Evolutionary conservation across 2,113 vertebrate genomes (phyloP).

Genomic region (Ia io): DNA sequence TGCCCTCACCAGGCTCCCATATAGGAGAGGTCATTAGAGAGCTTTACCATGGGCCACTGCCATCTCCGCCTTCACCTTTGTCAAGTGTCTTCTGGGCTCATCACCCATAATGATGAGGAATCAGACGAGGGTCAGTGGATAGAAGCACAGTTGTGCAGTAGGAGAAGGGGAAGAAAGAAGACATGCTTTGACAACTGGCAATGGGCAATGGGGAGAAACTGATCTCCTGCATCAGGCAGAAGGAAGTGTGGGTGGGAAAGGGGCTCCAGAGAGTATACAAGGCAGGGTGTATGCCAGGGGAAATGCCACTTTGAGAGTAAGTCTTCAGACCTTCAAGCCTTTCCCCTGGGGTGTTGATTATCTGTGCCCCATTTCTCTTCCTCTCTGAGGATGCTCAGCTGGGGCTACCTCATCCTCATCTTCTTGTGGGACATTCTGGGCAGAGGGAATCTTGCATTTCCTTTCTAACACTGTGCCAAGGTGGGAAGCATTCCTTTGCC

Average conservation of each 20-base stretch:
- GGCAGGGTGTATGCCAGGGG: neutral
- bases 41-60: neutral
- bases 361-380: neutral
- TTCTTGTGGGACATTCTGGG: neutral
- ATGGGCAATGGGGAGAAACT: neutral
- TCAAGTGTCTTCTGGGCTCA: neutral
- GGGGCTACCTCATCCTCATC: neutral
- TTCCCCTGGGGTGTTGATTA: neutral
- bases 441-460: neutral
- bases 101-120: neutral
- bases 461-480: slow-evolving; percentile 1
- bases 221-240: neutral
- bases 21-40: neutral
- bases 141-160: neutral
- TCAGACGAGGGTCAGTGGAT: neutral
- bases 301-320: neutral
- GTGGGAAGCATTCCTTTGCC: neutral
- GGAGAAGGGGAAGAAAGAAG: neutral
- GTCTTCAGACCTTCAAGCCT: neutral
- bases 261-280: neutral
- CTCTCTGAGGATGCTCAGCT: neutral
- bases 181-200: neutral
- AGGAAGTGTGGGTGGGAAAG: neutral
- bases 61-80: neutral
- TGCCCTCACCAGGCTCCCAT: neutral